Conservation (phyloP, 2,113 vertebrate species). For the Carollia perspicillata region DNA sequence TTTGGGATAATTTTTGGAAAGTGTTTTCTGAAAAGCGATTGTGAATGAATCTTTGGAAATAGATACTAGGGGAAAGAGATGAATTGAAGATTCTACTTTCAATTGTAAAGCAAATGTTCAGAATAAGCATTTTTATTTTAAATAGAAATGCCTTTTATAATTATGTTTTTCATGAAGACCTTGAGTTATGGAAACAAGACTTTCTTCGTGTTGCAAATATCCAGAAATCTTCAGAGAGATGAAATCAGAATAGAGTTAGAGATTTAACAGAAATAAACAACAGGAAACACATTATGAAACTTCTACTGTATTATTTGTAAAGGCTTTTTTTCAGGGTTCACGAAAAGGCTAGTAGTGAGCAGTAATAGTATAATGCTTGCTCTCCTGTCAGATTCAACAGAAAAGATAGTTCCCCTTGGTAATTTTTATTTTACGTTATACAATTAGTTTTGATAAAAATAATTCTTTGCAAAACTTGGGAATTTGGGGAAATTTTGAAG, state of each 20-base stretch:
- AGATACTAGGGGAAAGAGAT: conserved; percentile 20
- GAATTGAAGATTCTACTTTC: neutral
- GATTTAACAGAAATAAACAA: conserved; percentile 73
- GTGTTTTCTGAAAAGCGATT: conserved; percentile 43
- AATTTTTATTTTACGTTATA: conserved; percentile 53
- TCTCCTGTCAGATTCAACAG: conserved; percentile 28
- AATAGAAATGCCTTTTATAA: conserved; percentile 30
- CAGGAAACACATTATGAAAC: conserved; percentile 51
- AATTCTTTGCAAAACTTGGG: conserved; percentile 44
- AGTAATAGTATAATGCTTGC: conserved; percentile 30
- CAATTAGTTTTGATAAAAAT: conserved; percentile 51
- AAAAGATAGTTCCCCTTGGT: conserved; percentile 19
- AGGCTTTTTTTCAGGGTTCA: conserved; percentile 34
- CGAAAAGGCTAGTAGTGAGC: conserved; percentile 49
- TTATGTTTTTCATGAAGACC: conserved; percentile 39
- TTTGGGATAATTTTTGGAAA: conserved; percentile 28
- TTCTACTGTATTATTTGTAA: conserved; percentile 58
- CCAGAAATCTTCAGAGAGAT: conserved; percentile 65
- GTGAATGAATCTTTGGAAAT: conserved; percentile 35
- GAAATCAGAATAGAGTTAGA: conserved; percentile 65
- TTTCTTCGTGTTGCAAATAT: conserved; percentile 69
- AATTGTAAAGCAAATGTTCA: conserved; percentile 30
- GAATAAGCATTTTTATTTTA: conserved; percentile 48
- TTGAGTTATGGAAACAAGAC: conserved; percentile 52
- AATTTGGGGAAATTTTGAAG: neutral